A percentile compares a stretch with the other conserved stretches of the same genome.
Conservation (phyloP, 2,888 invertebrate species). For the Dolichomitus sp. region DNA sequence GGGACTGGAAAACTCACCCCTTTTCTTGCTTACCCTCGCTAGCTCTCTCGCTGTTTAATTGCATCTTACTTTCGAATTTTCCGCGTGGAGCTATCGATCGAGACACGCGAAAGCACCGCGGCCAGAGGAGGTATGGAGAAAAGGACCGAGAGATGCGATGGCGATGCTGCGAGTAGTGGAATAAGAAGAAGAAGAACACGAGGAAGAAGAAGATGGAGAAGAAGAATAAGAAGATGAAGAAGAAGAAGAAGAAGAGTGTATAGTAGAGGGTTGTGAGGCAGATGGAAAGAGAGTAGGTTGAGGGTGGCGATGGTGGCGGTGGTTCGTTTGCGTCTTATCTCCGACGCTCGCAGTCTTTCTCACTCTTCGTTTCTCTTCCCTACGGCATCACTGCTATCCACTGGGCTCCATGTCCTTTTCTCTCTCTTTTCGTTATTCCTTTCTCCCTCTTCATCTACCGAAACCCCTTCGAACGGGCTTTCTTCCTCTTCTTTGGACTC, state of each 20-base stretch:
- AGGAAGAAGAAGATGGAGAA: conserved; percentile 52
- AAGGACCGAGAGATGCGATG: conserved; percentile 53
- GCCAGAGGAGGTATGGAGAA: conserved; percentile 51
- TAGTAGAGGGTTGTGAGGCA: conserved; percentile 57
- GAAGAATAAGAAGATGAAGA: conserved; percentile 51
- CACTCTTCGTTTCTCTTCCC: conserved; percentile 32
- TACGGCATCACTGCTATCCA: conserved; percentile 29
- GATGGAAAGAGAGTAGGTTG: conserved; percentile 66
- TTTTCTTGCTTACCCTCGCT: conserved; percentile 86
- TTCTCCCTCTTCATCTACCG: conserved; percentile 26
- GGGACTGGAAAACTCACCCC: conserved; percentile 86
- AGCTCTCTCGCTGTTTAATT: conserved; percentile 85
- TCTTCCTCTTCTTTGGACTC: conserved; percentile 35
- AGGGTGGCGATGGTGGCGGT: conserved; percentile 76
- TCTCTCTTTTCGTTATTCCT: background rate
- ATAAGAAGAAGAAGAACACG: conserved; percentile 43
- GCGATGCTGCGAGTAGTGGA: conserved; percentile 48
- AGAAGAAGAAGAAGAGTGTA: conserved; percentile 44
- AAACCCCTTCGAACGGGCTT: conserved; percentile 56
- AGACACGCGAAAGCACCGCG: conserved; percentile 77
- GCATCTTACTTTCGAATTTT: conserved; percentile 87
- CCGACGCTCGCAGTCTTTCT: conserved; percentile 78
- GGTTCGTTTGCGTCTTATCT: conserved; percentile 86
- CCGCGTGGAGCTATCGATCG: conserved; percentile 86
- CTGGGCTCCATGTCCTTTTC: conserved; percentile 30